Conservation (phyloP, 1,140 invertebrate species). For the Drosophila neocordata region DNA sequence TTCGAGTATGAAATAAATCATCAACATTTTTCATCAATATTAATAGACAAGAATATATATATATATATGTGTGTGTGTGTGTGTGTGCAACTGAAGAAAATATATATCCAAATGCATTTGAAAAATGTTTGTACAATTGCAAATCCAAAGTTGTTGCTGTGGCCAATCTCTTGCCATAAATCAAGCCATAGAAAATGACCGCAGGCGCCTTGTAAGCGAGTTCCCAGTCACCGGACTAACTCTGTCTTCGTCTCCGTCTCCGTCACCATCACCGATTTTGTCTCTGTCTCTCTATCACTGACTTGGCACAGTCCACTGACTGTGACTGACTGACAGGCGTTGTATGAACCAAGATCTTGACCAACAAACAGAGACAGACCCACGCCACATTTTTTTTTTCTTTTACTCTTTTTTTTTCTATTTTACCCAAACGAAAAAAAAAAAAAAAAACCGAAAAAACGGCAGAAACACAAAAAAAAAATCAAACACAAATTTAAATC, state of each 20-base stretch:
- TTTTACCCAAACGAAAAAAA: background rate
- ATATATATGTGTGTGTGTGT: conserved; percentile 27
- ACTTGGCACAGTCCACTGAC: conserved; percentile 23
- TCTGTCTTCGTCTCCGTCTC: conserved; percentile 41
- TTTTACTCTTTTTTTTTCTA: background rate
- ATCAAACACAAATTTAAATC: conserved; percentile 80
- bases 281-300: conserved; percentile 1
- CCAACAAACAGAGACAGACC: conserved; percentile 56
- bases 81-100: conserved; percentile 26
- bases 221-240: conserved; percentile 62
- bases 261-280: conserved; percentile 2
- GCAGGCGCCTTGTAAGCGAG: conserved; percentile 79
- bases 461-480: conserved; percentile 30
- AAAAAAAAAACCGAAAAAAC: conserved; percentile 8
- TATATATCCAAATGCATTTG: conserved; percentile 51
- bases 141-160: conserved; percentile 55
- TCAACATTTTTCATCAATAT: conserved; percentile 52
- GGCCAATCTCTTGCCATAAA: conserved; percentile 79
- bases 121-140: conserved; percentile 78
- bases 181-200: conserved; percentile 75
- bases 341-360: conserved; percentile 72
- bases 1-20: conserved; percentile 37
- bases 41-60: conserved; percentile 35
- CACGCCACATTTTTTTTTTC: conserved; percentile 51
- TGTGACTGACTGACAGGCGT: conserved; percentile 58